phyloP scores from a whole-genome alignment of 2,888 invertebrate species.

The Rhamnusium bicolor region DNA sequence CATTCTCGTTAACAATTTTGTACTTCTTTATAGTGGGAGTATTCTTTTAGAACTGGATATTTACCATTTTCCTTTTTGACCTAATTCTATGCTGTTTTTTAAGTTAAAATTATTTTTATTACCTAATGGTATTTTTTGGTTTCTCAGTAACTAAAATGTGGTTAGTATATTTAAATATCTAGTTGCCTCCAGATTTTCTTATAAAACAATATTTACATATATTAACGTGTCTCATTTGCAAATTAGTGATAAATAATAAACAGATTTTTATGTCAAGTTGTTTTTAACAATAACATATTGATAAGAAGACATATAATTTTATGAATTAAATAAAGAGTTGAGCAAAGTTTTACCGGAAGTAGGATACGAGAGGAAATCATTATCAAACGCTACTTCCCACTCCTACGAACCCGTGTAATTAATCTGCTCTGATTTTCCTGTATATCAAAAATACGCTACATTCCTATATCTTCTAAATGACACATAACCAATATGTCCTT shows the following conservation, averaged over 20 bases:
- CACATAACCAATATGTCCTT: slow-evolving; percentile 14
- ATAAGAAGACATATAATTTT: slow-evolving; percentile 30
- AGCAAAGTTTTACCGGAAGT: slow-evolving; percentile 49
- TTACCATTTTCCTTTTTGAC: no score
- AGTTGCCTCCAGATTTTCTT: no score
- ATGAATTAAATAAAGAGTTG: slow-evolving; percentile 33
- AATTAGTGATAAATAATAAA: background rate
- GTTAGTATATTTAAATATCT: no score
- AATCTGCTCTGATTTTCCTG: slow-evolving; percentile 48
- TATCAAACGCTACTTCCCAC: slow-evolving; percentile 58
- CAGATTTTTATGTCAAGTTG: background rate
- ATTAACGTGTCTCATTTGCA: background rate
- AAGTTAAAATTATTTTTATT: no score
- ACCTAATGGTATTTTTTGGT: no score
- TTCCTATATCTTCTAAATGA: slow-evolving; percentile 35
- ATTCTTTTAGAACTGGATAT: no score
- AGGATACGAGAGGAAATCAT: slow-evolving; percentile 50
- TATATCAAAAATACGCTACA: slow-evolving; percentile 43
- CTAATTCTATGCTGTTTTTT: no score
- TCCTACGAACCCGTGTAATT: slow-evolving; percentile 60
- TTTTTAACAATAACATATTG: slow-evolving; percentile 14
- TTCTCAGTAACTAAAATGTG: no score
- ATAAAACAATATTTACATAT: background rate
- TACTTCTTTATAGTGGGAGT: no score
- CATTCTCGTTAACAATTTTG: no score